These are phyloP conservation scores for Thecocarcelia acutangulata DNA, from an alignment of 2,888 invertebrate species.

Conservation along the genomic window DNA sequence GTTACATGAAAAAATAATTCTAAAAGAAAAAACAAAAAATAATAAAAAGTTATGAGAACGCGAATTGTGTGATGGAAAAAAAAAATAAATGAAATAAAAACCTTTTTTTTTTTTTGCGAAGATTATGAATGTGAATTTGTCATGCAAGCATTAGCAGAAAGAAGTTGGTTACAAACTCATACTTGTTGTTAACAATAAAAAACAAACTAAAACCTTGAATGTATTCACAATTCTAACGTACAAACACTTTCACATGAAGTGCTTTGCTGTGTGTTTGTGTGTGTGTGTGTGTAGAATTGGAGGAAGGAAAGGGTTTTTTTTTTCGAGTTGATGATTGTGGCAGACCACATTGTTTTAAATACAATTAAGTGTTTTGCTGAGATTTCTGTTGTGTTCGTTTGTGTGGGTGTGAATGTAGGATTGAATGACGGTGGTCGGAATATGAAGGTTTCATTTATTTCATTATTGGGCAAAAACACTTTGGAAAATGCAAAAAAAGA, in stretches of 20 bases:
- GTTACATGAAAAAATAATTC: slow-evolving; percentile 69
- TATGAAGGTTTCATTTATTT: slow-evolving; percentile 49
- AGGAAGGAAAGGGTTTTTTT: slow-evolving; percentile 48
- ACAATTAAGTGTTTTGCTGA: slow-evolving; percentile 26
- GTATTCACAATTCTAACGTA: slow-evolving; percentile 4
- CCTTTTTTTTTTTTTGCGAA: slow-evolving; percentile 62
- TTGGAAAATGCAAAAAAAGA: slow-evolving; percentile 20
- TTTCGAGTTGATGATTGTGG: slow-evolving; percentile 49
- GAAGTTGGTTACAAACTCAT: slow-evolving; percentile 40
- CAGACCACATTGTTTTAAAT: slow-evolving; percentile 55
- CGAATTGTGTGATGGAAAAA: slow-evolving; percentile 37
- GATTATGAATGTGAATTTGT: slow-evolving; percentile 80
- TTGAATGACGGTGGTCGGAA: slow-evolving; percentile 49
- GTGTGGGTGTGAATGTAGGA: slow-evolving; percentile 4
- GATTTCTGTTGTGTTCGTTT: slow-evolving; percentile 1
- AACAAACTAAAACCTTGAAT: slow-evolving; percentile 38
- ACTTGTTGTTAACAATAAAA: slow-evolving; percentile 8
- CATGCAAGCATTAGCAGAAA: slow-evolving; percentile 78
- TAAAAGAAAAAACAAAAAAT: slow-evolving; percentile 62
- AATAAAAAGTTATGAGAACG: slow-evolving; percentile 59
- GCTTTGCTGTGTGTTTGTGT: neutral
- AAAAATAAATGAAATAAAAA: slow-evolving; percentile 51
- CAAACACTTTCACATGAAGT: neutral
- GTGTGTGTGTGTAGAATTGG: slow-evolving; percentile 4
- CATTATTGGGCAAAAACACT: slow-evolving; percentile 44